Base-by-base conservation (phyloP, 1,140 invertebrate species). In the Drosophila mayri region DNA sequence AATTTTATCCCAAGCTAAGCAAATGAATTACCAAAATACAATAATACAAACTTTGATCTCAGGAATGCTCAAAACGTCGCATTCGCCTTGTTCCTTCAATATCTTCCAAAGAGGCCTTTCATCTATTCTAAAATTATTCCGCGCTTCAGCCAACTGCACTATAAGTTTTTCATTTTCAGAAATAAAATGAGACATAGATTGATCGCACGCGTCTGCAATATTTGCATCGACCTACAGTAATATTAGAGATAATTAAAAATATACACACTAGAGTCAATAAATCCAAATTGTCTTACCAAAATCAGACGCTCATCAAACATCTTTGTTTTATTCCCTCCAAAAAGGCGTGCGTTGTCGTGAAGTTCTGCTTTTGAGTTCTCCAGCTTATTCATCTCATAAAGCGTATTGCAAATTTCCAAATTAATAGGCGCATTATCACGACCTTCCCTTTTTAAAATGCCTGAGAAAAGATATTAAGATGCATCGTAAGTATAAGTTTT, bases 311-410 rank as follows among this genome's bases (percentile, higher is more conserved):
- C 49, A 12, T 76, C 38, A 62, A 92, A 92, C 28, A 62, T 52
- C 49, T 73, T 73, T 0, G 70, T 64, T 41, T 90, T 92, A 28
- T 88, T 84, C 11, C 88, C 88, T 9, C 44, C 67, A 52, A 88
- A 92, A 10, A 85, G 43, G 0, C 76, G 67, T 4, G 57, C 60
- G 52, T 85, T 90, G n/a, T 92, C 66, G 54, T 90, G 77, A 8
- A 87, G 18, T 25, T 92, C 85, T 3, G 77, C 78, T 32, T 90
- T 92, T 2, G 77, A 60, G 41, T 81, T 73, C 58, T 92, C 91
- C 46, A 92, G 82, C 25, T 67, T 68, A 47, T 92, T 92, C 7
- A 92, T 30, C 40, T 92, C 81, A 32, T 90, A 91, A 2, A 92
- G 40, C 0, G 82, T 79, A 70, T 91, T 75, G 30, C 88, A 92